Base-by-base conservation (phyloP, 92 coral and sea anemone species). In the Palythoa grandiflora region DNA sequence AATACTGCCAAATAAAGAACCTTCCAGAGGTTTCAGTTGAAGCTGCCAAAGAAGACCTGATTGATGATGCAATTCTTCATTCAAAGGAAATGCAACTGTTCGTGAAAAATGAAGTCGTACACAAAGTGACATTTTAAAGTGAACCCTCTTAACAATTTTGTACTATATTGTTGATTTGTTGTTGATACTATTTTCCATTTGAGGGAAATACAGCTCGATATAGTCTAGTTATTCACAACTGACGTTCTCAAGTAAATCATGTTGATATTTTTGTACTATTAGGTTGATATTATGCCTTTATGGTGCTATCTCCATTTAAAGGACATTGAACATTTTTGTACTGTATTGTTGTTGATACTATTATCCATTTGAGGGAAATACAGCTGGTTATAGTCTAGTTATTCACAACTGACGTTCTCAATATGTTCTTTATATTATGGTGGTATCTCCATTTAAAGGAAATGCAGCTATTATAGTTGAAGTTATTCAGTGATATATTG, bases 351-450 rank as follows among this genome's bases (percentile, higher is more conserved):
- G 78, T 74, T 74, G 78, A 74, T 74, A 75, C 79, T 75, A 75
- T 75, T 75, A 5, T 75, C 80, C 80, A 75, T 75, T 75, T 75
- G 80, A 75, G 80, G 80, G 80, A 75, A 75, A 75, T 75, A 75
- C 80, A 75, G 80, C 80, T 75, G 15, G 80, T 5, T 75, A 75
- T 75, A 75, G 80, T 75, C 80, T 75, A 75, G 80, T 75, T 75
- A 75, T 75, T 75, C 80, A 75, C 80, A 75, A 75, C 80, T 75
- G 60, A 75, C 80, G 80, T 75, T 75, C 80, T 75, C 80, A 75
- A 75, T 70, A 70, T 70, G 75, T 70, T 70, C 75, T 70, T 70
- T 70, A 70, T 70, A 70, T 70, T 75, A 75, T 75, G 80, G 80
- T 75, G 80, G 60, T 75, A 75, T 75, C 80, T 75, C 80, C 80